Evolutionary conservation across 2,888 invertebrate species (phyloP).

Genomic region (Zaprionus obscuricornis): DNA sequence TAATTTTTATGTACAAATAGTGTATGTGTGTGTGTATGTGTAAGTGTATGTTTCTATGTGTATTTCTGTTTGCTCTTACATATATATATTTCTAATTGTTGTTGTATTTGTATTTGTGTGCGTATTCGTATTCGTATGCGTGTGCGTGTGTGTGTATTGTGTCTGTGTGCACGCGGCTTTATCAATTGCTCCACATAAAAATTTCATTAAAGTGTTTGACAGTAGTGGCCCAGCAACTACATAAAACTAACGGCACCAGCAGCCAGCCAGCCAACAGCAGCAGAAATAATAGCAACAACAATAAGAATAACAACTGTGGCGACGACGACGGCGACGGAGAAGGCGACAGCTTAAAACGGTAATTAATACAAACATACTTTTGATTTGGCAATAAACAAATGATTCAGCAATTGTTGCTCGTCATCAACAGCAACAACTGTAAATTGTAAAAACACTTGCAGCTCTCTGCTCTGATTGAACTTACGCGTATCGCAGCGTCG

Average conservation of each 20-base stretch:
- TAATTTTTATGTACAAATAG: constrained; percentile 72
- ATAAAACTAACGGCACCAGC: constrained; percentile 4
- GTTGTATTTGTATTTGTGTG: no score
- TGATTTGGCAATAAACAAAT: constrained; percentile 77
- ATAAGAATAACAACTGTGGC: constrained; percentile 6
- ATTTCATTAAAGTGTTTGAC: constrained; percentile 74
- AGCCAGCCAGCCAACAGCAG: constrained; percentile 1
- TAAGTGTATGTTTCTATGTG: constrained; percentile 18
- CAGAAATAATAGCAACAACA: constrained; percentile 11
- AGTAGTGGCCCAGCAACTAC: constrained; percentile 32
- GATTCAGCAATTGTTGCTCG: constrained; percentile 67
- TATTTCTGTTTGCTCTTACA: no score
- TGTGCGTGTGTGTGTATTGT: constrained; percentile 12
- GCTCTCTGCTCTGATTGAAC: constrained; percentile 53
- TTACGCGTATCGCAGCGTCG: constrained; percentile 16
- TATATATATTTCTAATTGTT: no score
- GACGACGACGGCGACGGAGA: constrained; percentile 7
- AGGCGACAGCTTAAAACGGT: constrained; percentile 71
- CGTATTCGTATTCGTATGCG: constrained; percentile 17
- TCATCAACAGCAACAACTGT: constrained; percentile 54
- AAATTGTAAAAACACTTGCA: constrained; percentile 70
- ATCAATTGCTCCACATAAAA: constrained; percentile 76
- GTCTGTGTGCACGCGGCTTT: constrained; percentile 52
- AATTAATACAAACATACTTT: constrained; percentile 73
- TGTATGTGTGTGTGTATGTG: constrained; percentile 28